These are phyloP conservation scores for Cyaniris semiargus DNA, from an alignment of 2,888 invertebrate genomes.

Conservation along the genomic window DNA sequence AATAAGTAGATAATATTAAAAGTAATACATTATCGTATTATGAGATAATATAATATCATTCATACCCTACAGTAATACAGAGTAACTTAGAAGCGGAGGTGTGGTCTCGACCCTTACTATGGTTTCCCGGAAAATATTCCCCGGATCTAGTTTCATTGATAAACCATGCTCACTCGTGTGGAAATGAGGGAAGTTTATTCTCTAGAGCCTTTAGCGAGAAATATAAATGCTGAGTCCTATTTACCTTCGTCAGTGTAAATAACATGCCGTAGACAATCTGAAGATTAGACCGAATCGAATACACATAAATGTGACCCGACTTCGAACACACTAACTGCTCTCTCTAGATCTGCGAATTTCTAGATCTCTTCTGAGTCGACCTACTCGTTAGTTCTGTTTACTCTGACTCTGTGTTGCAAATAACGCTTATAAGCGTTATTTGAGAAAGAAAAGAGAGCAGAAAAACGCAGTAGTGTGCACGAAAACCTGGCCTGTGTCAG, in stretches of 20 bases:
- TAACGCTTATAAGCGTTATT: no score
- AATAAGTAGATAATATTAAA: neutral
- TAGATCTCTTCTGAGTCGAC: no score
- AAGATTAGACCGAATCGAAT: no score
- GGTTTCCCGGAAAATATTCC: conserved; percentile 10
- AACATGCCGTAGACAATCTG: no score
- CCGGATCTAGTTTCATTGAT: conserved; percentile 1
- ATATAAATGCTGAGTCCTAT: neutral
- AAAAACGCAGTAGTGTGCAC: no score
- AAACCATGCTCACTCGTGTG: neutral
- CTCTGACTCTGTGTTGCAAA: no score
- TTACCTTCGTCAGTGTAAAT: neutral
- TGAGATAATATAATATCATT: neutral
- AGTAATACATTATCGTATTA: neutral
- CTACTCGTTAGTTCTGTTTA: no score
- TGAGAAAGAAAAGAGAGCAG: no score
- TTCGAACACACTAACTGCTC: no score
- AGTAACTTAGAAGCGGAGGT: neutral
- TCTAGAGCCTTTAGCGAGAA: neutral
- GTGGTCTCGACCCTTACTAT: conserved; percentile 5
- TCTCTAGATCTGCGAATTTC: no score
- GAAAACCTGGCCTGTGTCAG: no score
- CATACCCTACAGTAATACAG: neutral
- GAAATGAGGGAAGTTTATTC: neutral
- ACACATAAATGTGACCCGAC: no score